Evolutionary conservation across 2,888 invertebrate species (phyloP), one percentile per base, ranked within the genome.

Genomic region (Platycheirus albimanus): DNA sequence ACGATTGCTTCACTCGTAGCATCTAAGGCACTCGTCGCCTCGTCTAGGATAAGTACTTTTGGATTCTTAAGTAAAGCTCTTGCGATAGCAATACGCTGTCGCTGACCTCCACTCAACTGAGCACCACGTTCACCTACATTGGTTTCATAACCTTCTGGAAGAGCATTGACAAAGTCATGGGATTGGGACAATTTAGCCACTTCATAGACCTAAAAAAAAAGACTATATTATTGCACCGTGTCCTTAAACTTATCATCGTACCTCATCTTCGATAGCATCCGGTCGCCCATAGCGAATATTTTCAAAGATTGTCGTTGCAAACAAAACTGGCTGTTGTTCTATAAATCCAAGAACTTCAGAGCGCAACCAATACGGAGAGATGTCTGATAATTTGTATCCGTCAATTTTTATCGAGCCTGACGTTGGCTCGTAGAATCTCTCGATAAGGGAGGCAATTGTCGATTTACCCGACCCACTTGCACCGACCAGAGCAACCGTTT

Each of bases 401-500:
- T 91, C 91, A 15, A 91, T 86, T 45, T 89, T 90, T 38, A 91
- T 91, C 52, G 86, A 85, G 30, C 91, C 91, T 0, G 87, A 77
- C 24, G 88, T 87, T 6, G 91, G 91, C 56, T 91, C 91, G 83
- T 91, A 91, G 83, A 91, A 96, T 93, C 97, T 94, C 91, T 99
- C 98, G 52, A 99, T 91, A 41, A 99, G 92, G 0, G 95, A 94
- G 1, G 96, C 98, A 17, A 99, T 94, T 0, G 99, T 99, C 0
- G 98, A 98, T 91, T 99, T 99, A 0, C 98, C 98, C 88, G 97
- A 97, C 1, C 99, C 99, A 43, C 98, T 98, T 0, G 96, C 94
- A 0, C 99, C 90, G 28, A 98, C 98, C 36, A 99, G 93, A 0
- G 99, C 99, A 0, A 98, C 95, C 0, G 97, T 96, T 91, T 95